Base-by-base conservation (phyloP, 2,888 invertebrate species). In the Rotaria sp. region DNA sequence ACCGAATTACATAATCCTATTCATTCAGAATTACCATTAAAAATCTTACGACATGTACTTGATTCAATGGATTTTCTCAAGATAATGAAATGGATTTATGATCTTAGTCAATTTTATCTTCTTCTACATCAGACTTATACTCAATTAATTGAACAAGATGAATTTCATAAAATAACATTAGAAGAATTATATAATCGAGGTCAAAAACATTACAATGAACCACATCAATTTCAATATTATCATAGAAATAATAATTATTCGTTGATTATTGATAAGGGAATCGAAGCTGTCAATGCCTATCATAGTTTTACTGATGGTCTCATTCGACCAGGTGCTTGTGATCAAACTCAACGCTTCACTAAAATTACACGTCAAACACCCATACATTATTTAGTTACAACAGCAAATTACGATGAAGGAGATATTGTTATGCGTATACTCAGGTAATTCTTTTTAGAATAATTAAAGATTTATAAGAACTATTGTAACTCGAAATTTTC, bases 351-450 rank as follows among this genome's bases (percentile, higher is more conserved):
- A 80, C 80, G 45, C 11, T 80, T 80, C 15, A 45, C 41, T 0
- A 26, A 10, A n/a, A 45, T 80, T 15, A 26, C 80, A 80, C 13
- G 26, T 21, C 0, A 41, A 3, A 80, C 80, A 45, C 80, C 80
- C 8, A 21, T 45, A 15, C 11, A n/a, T 15, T 26, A 80, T 45
- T 15, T 80, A 11, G 13, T 80, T 1, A 80, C 80, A 80, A 80
- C 80, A 26, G 15, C 38, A 11, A 80, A 80, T 45, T 26, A 41
- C 10, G 80, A 80, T 45, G 80, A 80, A 24, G 80, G 41, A 41
- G 45, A 80, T 45, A 80, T 80, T 45, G 26, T 80, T 26, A 80
- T 80, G 41, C 80, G 80, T 13, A 80, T 80, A 80, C 80, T 80
- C 26, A 80, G 80, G 80, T 80, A 80, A 7, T 24, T 26, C 5